phyloP scores from a whole-genome alignment of 53 echinoderm and acorn worm species.

The Holothuria leucospilota region DNA sequence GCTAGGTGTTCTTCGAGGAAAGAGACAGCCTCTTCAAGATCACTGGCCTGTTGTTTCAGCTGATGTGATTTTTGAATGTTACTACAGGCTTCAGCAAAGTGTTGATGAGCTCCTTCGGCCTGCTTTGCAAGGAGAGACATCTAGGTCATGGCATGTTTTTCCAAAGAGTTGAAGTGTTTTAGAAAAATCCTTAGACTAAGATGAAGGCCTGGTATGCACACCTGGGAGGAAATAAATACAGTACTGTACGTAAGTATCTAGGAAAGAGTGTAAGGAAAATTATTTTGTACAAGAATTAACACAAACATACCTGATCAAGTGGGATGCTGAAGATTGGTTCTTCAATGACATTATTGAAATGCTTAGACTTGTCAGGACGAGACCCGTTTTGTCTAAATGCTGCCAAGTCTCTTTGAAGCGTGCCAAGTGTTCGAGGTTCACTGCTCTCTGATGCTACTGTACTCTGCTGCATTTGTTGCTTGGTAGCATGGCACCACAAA shows the following conservation, averaged over 20 bases:
- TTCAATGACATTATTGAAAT: conserved; percentile 23
- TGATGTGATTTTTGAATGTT: not conserved
- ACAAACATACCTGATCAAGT: conserved; percentile 3
- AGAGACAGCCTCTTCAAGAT: conserved; percentile 9
- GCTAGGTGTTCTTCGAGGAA: not conserved
- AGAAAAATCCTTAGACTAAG: not conserved
- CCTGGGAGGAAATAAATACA: not conserved
- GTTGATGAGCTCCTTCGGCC: not conserved
- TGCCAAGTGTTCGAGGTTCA: not conserved
- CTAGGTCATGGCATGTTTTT: not conserved
- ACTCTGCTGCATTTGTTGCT: not conserved
- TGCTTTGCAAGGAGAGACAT: not conserved
- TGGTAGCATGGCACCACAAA: conserved; percentile 9
- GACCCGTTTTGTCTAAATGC: not conserved
- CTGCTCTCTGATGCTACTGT: not conserved
- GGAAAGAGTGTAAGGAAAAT: not conserved
- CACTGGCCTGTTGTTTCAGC: not conserved
- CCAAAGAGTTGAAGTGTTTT: conserved; percentile 9
- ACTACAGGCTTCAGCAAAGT: not conserved
- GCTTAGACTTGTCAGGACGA: not conserved
- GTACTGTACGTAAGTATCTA: not conserved
- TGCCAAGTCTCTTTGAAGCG: not conserved
- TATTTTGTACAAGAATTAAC: not conserved
- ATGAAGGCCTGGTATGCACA: conserved; percentile 9
- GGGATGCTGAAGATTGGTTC: conserved; percentile 30